These are phyloP conservation scores for Protonemura montana DNA, from an alignment of 2,888 invertebrate genomes.

Conservation along the genomic window DNA sequence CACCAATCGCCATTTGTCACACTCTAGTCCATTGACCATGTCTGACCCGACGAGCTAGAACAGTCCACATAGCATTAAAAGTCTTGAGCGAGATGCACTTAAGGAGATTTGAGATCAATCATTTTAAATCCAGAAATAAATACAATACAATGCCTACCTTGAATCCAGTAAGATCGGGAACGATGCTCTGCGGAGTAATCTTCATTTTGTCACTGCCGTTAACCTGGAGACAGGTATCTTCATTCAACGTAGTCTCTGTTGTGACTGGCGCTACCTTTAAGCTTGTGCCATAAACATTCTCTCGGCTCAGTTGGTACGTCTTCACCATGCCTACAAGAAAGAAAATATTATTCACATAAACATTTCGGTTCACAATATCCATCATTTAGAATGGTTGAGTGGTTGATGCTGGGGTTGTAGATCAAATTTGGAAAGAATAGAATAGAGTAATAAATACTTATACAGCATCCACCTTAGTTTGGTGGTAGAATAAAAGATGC, in stretches of 20 bases:
- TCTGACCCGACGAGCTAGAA: conserved; percentile 68
- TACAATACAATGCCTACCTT: conserved; percentile 62
- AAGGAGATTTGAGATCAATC: no score
- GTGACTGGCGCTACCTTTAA: conserved; percentile 88
- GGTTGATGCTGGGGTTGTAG: no score
- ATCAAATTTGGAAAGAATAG: no score
- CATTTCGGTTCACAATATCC: no score
- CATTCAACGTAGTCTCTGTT: conserved; percentile 75
- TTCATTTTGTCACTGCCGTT: conserved; percentile 73
- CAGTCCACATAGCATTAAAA: conserved; percentile 34
- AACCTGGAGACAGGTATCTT: conserved; percentile 81
- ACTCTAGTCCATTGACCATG: conserved; percentile 72
- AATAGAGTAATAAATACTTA: no score
- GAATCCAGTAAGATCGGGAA: conserved; percentile 84
- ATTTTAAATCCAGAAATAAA: no score
- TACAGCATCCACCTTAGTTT: no score
- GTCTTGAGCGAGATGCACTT: no score
- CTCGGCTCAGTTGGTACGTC: conserved; percentile 79
- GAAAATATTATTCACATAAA: neutral
- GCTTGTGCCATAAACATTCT: conserved; percentile 72
- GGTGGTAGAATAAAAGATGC: no score
- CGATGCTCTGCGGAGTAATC: conserved; percentile 76
- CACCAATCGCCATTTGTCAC: conserved; percentile 81
- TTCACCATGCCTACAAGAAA: conserved; percentile 77
- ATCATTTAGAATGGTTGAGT: no score